Evolutionary conservation across 2,113 vertebrate genomes (phyloP).

Genomic region (rabbit (Oryctolagus cuniculus)): mOryCun1.1 NC_091441.1:25537501-25538000

Average conservation of each 20-base stretch:
- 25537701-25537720: not conserved
- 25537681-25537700: not conserved
- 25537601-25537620: conserved; percentile 62
- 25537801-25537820: not conserved
- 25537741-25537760: not conserved
- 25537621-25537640: conserved; percentile 1
- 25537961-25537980: not conserved
- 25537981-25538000: not conserved
- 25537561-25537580: conserved; percentile 72
- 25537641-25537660: conserved; percentile 24
- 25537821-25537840: not conserved
- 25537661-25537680: conserved; percentile 23
- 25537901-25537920: not conserved
- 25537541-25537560: conserved; percentile 55
- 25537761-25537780: not conserved
- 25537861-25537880: not conserved
- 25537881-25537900: not conserved
- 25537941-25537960: not conserved
- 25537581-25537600: conserved; percentile 51
- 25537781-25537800: not conserved
- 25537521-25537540: not conserved
- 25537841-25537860: not conserved
- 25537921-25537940: not conserved
- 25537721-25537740: not conserved
- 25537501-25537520: not conserved